phyloP scores from a whole-genome alignment of 23 tunicate species.

The Ciona savignyi region DNA sequence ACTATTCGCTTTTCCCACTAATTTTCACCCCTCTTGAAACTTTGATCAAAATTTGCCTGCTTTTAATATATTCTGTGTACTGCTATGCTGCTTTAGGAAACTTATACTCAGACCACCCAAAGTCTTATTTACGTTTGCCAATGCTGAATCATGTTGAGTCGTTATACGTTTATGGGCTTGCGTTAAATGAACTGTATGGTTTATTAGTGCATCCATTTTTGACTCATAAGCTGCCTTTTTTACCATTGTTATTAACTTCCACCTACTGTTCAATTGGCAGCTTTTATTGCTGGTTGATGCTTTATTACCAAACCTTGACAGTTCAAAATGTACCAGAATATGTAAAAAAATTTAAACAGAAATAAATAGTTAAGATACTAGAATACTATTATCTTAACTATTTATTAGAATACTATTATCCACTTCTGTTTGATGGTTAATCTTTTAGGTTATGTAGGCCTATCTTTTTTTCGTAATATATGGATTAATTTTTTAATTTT shows the following conservation, averaged over 20 bases:
- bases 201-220: constrained; percentile 21
- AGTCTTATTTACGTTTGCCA: constrained; percentile 27
- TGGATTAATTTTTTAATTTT: no score
- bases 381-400: no score
- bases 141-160: constrained; percentile 28
- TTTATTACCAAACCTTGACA: constrained; percentile 17
- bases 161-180: constrained; percentile 31
- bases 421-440: no score
- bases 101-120: not conserved
- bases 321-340: no score
- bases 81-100: constrained; percentile 8
- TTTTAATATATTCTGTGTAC: constrained; percentile 25
- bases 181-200: constrained; percentile 35
- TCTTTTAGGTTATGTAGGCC: no score
- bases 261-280: constrained; percentile 55
- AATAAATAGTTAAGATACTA: no score
- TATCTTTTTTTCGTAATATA: no score
- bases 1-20: constrained; percentile 80
- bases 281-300: constrained; percentile 31
- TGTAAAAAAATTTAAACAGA: no score
- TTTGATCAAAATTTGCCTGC: constrained; percentile 42
- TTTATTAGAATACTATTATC: no score
- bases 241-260: constrained; percentile 63
- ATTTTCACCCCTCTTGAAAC: constrained; percentile 64
- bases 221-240: constrained; percentile 20